Percentiles rank a stretch among this genome's conserved stretches.
Evolutionary conservation across 2,113 vertebrate species (phyloP).

Genomic region (Leptobrachium ailaonicum): DNA sequence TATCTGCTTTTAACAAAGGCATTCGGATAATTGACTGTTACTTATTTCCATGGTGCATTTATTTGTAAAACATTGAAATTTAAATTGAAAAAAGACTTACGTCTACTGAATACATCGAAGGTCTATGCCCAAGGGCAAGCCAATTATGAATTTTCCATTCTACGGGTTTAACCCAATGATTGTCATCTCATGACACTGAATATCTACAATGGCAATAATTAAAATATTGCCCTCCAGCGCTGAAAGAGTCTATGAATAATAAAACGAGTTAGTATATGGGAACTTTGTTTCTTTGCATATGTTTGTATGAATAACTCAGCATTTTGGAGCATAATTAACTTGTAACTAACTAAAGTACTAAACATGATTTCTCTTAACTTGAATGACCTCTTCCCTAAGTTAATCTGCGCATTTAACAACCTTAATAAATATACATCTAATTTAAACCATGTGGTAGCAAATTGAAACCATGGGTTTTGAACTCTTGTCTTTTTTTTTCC

Average conservation of each 20-base stretch:
- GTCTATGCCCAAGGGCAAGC: slow-evolving; percentile 46
- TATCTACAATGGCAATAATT: background rate
- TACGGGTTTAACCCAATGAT: slow-evolving; percentile 50
- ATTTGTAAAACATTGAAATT: slow-evolving; percentile 7
- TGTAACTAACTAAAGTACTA: slow-evolving; percentile 66
- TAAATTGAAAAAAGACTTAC: slow-evolving; percentile 33
- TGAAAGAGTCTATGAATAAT: slow-evolving; percentile 3
- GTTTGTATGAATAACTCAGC: slow-evolving; percentile 52
- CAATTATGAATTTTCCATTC: slow-evolving; percentile 55
- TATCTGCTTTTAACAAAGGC: background rate
- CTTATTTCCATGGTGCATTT: background rate
- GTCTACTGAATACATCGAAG: slow-evolving; percentile 46
- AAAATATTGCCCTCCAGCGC: background rate
- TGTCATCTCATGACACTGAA: background rate
- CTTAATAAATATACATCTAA: slow-evolving; percentile 90
- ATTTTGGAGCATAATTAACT: slow-evolving; percentile 68
- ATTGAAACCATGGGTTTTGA: slow-evolving; percentile 90
- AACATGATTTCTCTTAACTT: slow-evolving; percentile 71
- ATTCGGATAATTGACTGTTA: background rate
- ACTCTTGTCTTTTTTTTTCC: slow-evolving; percentile 76
- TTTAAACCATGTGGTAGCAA: slow-evolving; percentile 88
- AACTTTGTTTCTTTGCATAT: slow-evolving; percentile 53
- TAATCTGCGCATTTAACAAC: slow-evolving; percentile 73
- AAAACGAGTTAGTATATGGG: slow-evolving; percentile 56
- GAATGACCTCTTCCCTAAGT: slow-evolving; percentile 72